A percentile compares a stretch with the other conserved stretches of the same genome.
These are phyloP conservation scores for Laticauda laticaudata DNA, from an alignment of 2,113 vertebrate species.

Conservation along the genomic window DNA sequence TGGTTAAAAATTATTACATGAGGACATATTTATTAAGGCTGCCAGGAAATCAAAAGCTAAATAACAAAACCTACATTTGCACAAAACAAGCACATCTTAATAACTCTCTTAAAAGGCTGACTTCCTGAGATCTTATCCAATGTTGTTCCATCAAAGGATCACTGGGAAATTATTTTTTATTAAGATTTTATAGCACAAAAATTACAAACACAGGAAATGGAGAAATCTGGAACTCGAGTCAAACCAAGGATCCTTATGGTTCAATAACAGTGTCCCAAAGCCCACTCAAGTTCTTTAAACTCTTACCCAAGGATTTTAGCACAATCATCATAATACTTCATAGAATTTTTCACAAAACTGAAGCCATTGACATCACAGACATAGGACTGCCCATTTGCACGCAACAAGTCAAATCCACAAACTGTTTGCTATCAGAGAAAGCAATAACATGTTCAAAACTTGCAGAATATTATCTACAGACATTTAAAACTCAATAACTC, in stretches of 20 bases:
- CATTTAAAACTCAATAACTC: not conserved
- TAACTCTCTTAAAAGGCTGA: not conserved
- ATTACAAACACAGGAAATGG: not conserved
- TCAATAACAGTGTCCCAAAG: not conserved
- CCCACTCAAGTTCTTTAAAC: slow-evolving; percentile 8
- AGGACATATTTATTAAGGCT: not conserved
- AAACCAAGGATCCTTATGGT: not conserved
- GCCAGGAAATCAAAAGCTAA: not conserved
- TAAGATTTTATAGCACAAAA: not conserved
- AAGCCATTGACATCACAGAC: slow-evolving; percentile 92
- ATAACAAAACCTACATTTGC: not conserved
- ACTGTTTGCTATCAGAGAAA: slow-evolving; percentile 85
- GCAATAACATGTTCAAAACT: slow-evolving; percentile 11
- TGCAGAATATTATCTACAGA: not conserved
- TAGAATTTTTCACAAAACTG: slow-evolving; percentile 93
- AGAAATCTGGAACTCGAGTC: not conserved
- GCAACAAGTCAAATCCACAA: slow-evolving; percentile 88
- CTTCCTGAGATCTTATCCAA: not conserved
- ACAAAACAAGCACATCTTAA: not conserved
- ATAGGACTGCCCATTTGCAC: slow-evolving; percentile 90
- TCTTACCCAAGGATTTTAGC: slow-evolving; percentile 90
- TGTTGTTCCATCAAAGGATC: not conserved
- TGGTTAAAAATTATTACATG: not conserved
- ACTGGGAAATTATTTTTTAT: not conserved
- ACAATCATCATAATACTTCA: slow-evolving; percentile 93